phyloP scores from a whole-genome alignment of 2,797 vertebrate species.

The Pelodytes ibericus region DNA sequence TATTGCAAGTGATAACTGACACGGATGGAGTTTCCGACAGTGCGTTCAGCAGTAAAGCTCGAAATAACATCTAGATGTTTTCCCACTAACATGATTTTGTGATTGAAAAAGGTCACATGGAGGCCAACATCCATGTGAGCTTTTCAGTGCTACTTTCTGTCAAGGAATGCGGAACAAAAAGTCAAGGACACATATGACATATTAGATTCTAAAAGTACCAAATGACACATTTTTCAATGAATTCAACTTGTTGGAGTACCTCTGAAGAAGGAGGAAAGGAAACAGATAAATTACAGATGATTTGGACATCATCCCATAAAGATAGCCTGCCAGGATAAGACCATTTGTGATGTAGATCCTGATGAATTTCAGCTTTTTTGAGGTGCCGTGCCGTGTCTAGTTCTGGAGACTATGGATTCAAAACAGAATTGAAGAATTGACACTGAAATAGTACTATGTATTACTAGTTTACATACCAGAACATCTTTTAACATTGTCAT shows the following conservation, averaged over 20 bases:
- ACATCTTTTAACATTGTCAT: no score
- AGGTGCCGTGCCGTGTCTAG: no score
- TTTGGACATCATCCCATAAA: slow-evolving; percentile 7
- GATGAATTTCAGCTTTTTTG: no score
- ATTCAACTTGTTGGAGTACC: not conserved
- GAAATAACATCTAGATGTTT: slow-evolving; percentile 61
- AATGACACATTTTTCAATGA: slow-evolving; percentile 31
- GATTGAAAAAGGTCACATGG: slow-evolving; percentile 45
- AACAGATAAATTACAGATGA: slow-evolving; percentile 22
- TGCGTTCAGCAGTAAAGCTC: slow-evolving; percentile 47
- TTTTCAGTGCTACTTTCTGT: slow-evolving; percentile 21
- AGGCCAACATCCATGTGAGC: slow-evolving; percentile 32
- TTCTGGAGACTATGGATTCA: no score
- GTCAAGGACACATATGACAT: slow-evolving; percentile 31
- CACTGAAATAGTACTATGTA: no score
- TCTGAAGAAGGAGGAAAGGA: slow-evolving; percentile 12
- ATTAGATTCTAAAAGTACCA: slow-evolving; percentile 13
- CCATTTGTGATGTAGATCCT: no score
- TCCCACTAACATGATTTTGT: slow-evolving; percentile 57
- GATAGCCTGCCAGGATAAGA: no score
- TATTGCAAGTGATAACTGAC: slow-evolving; percentile 61
- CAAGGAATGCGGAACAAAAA: slow-evolving; percentile 1
- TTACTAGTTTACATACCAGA: no score
- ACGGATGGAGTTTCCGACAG: slow-evolving; percentile 54
- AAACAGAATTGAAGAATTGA: no score